phyloP scores from a whole-genome alignment of 2,888 invertebrate genomes.

The Caenorhabditis angaria region DNA sequence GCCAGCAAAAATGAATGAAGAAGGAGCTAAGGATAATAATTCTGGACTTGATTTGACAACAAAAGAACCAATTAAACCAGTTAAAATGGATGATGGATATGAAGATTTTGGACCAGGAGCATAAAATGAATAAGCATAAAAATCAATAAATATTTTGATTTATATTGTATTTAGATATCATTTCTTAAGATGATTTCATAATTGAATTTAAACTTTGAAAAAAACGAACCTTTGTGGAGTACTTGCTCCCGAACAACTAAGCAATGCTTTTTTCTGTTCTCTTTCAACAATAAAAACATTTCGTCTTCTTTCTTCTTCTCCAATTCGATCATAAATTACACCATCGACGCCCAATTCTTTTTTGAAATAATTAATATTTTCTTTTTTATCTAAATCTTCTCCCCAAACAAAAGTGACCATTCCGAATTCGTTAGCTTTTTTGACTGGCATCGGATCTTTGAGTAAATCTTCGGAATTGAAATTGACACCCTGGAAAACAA shows the following conservation, averaged over 20 bases:
- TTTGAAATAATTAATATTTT: conserved; percentile 86
- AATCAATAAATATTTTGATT: neutral
- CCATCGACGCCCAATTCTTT: conserved; percentile 91
- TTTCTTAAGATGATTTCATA: no score
- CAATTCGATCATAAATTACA: conserved; percentile 87
- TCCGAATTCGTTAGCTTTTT: conserved; percentile 80
- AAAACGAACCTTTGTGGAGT: conserved; percentile 28
- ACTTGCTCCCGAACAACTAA: conserved; percentile 36
- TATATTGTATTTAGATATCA: no score
- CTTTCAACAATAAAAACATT: conserved; percentile 70
- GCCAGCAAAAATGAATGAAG: no score
- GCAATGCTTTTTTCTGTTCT: conserved; percentile 58
- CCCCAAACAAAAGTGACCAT: conserved; percentile 94
- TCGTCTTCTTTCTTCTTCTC: conserved; percentile 63
- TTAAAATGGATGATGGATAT: conserved; percentile 9
- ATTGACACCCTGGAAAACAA: conserved; percentile 80
- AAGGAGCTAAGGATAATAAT: no score
- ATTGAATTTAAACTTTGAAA: neutral
- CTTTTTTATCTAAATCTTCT: conserved; percentile 89
- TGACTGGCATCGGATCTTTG: conserved; percentile 78
- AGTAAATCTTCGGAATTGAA: conserved; percentile 89
- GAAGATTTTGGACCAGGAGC: conserved; percentile 12
- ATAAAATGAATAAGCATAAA: neutral
- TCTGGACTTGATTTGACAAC: neutral
- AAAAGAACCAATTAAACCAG: conserved; percentile 1